Evolutionary conservation across 53 echinoderm and acorn worm species (phyloP), one percentile per base, ranked within the genome.

Genomic region (Patiria pectinifera): DNA sequence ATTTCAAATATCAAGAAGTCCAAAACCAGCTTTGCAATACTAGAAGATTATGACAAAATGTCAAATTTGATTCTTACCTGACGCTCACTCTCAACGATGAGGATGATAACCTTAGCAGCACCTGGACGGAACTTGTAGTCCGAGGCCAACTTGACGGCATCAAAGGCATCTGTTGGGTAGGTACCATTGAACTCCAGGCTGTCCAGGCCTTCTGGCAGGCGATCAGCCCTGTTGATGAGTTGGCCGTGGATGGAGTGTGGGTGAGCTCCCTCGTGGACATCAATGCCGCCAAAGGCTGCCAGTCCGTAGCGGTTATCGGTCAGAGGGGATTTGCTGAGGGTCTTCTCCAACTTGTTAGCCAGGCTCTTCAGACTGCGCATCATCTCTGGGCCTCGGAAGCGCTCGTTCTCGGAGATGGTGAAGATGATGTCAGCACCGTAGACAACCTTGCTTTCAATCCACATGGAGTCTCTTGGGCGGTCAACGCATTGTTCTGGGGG

Each of bases 401-500:
- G 45, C 47, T 15, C 23, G 78, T 91, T 97, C 71, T 96, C 97
- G 15, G 99, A 99, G 91, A 99, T 69, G 49, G 94, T 86, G 58
- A 99, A 94, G 93, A 97, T 93, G 84, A 99, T 87, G 59, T 99
- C 99, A 66, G 96, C 94, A 74, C 90, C 80, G 69, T 62, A 66
- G 69, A 90, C 69, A 58, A 83, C 76, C 62, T 83, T 91, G 80
- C 21, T 90, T 60, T 90, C 84, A 19, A 79, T 89, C 85, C 90
- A 89, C 78, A 46, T 48, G 23, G 76, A 18, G 8, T 85, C 63
- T 2, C 53, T 25, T 7, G 85, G 69, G 59, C 90, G 90, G 48
- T 90, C 69, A 66, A 15, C 82, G 6, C 90, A 90, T 69, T 81
- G 90, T 48, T 90, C 90, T 90, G 90, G 22, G 22, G 47, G 9